Evolutionary conservation across 1,140 invertebrate genomes (phyloP).

Genomic region (Drosophila pandora): DNA sequence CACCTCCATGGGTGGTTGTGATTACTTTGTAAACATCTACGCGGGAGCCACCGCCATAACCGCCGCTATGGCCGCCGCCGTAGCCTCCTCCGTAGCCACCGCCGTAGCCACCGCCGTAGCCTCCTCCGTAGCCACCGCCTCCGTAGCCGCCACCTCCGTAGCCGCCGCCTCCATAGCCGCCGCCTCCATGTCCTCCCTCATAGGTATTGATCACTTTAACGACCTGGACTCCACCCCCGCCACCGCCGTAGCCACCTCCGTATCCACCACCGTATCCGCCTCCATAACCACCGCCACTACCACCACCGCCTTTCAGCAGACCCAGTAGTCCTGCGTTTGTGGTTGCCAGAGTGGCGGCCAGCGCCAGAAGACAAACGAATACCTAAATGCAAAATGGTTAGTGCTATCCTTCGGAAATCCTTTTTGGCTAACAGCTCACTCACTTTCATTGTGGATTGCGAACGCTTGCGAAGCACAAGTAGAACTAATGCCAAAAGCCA

Average conservation of each 20-base stretch:
- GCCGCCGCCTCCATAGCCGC: constrained; percentile 45
- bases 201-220: constrained; percentile 28
- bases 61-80: constrained; percentile 24
- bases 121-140: constrained; percentile 29
- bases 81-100: constrained; percentile 12
- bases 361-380: constrained; percentile 71
- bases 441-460: constrained; percentile 64
- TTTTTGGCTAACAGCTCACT: constrained; percentile 24
- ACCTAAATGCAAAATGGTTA: constrained; percentile 37
- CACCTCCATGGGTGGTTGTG: constrained; percentile 39
- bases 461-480: constrained; percentile 51
- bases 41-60: constrained; percentile 23
- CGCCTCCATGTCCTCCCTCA: constrained; percentile 38
- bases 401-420: constrained; percentile 24
- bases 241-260: constrained; percentile 26
- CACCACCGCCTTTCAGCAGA: constrained; percentile 63
- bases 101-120: constrained; percentile 13
- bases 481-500: constrained; percentile 66
- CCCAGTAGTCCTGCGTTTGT: constrained; percentile 66
- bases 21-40: constrained; percentile 51
- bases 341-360: constrained; percentile 60
- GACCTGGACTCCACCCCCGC: constrained; percentile 22
- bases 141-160: constrained; percentile 36
- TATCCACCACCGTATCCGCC: constrained; percentile 36
- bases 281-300: constrained; percentile 34